Base-by-base conservation (phyloP, 2,113 vertebrate genomes). In the Oreochromis tanganicae region DNA sequence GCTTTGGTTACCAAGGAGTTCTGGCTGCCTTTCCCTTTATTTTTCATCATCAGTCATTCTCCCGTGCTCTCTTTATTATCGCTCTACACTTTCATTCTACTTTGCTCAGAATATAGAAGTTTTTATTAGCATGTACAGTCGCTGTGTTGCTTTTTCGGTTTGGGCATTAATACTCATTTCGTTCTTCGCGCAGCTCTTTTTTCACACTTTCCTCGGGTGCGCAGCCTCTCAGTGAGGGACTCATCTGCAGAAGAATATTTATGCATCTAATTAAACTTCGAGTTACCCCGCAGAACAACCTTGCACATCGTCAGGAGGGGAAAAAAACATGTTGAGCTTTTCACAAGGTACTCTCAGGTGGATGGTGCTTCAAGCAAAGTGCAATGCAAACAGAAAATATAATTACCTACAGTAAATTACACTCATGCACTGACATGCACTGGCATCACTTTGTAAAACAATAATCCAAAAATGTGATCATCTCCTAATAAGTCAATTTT, bases 1-100 rank as follows among this genome's bases (percentile, higher is more conserved):
- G 93, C 92, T 94, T 93, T 89, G 94, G 96, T 97, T 95, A 94
- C 96, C 94, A 96, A 95, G 96, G 95, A 96, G 95, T 91, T 94
- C 85, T 89, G 87, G 88, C 93, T 90, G 90, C 94, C 90, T 92
- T 88, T 91, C 89, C 86, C 87, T 89, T 87, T 85, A 88, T 89
- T 91, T 87, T 90, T 87, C 88, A 92, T 95, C 88, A 85, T 90
- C 84, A 86, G 27, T 87, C 73, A 13, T 48, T 88, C 79, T 86
- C 63, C 55, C 1, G 4, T 29, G 6, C 16, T 73, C 29, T 82
- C 32, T 38, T 43, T 75, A 71, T 52, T 63, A 61, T 34, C 27
- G 46, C 43, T 66, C 21, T 32, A 14, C 61, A 52, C 38, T 71
- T 81, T 75, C 43, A 17, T 80, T 89, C 78, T 59, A 75, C 59